Percentiles rank a stretch among this genome's conserved stretches.
Conservation (phyloP, 2,113 vertebrate species). For the Opisthocomus hoazin region DNA sequence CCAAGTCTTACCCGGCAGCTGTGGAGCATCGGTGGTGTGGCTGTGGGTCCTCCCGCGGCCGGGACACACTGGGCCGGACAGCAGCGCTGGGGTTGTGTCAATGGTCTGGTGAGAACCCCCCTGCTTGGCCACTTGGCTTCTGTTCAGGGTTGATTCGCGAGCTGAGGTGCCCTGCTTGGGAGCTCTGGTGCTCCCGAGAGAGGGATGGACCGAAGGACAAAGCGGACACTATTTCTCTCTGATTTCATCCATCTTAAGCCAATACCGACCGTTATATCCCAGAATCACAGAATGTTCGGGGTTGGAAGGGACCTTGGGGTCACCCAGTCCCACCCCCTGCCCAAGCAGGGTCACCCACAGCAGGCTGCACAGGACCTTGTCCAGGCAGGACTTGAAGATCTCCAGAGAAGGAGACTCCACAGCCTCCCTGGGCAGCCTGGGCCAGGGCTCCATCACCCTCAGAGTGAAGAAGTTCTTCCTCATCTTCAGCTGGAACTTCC, state of each 20-base stretch:
- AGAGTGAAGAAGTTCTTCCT: no score
- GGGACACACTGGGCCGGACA: fast-evolving
- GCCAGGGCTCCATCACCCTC: no score
- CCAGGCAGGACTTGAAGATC: no score
- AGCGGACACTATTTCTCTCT: background rate
- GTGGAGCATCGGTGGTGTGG: fast-evolving
- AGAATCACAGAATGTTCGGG: no score
- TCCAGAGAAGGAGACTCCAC: no score
- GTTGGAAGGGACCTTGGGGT: no score
- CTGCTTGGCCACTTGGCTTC: background rate
- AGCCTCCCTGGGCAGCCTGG: no score
- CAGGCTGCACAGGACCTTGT: no score
- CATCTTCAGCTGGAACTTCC: no score
- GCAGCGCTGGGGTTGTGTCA: background rate
- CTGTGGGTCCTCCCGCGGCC: background rate
- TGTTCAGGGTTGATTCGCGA: background rate
- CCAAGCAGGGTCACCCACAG: no score
- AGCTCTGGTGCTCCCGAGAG: background rate
- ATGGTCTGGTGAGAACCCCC: background rate
- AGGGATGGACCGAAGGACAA: background rate
- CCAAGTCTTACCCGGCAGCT: background rate
- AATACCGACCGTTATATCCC: background rate
- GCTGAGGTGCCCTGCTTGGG: background rate
- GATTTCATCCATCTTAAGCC: background rate
- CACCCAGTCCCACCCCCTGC: no score